Evolutionary conservation across 2,797 vertebrate species (phyloP).

Genomic region (Apogon talboti): DNA sequence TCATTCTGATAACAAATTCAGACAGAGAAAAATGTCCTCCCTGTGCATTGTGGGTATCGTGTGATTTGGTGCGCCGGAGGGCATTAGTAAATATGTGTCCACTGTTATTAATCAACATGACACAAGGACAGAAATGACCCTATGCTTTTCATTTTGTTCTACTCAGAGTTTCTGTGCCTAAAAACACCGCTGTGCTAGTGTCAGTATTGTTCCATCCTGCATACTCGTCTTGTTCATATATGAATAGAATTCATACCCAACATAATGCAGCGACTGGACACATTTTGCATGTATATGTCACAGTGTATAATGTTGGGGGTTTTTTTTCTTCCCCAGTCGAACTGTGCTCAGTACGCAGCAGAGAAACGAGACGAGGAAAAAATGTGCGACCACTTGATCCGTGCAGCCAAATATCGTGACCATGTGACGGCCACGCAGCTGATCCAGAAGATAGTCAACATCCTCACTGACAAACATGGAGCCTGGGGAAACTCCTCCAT

Average conservation of each 20-base stretch:
- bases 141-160: conserved; percentile 76
- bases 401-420: conserved; percentile 95
- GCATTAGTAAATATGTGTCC: conserved; percentile 84
- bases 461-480: conserved; percentile 96
- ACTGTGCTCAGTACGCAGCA: conserved; percentile 94
- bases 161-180: conserved; percentile 61
- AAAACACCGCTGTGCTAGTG: conserved; percentile 16
- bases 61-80: conserved; percentile 77
- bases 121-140: conserved; percentile 81
- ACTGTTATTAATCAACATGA: conserved; percentile 88
- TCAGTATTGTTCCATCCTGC: conserved; percentile 9
- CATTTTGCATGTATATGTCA: neutral
- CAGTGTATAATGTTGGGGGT: conserved; percentile 10
- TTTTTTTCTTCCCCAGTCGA: conserved; percentile 81
- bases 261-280: conserved; percentile 10
- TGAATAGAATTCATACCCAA: neutral
- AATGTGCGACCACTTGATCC: conserved; percentile 98
- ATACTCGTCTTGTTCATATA: neutral
- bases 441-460: conserved; percentile 97
- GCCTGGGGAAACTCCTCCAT: conserved; percentile 92
- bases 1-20: conserved; percentile 82
- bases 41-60: conserved; percentile 78
- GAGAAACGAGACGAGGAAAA: conserved; percentile 98
- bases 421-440: conserved; percentile 95
- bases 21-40: conserved; percentile 84